Evolutionary conservation across 2,797 vertebrate species (phyloP), one percentile per base, ranked within the genome.

Genomic region (Taenioides sp.): DNA sequence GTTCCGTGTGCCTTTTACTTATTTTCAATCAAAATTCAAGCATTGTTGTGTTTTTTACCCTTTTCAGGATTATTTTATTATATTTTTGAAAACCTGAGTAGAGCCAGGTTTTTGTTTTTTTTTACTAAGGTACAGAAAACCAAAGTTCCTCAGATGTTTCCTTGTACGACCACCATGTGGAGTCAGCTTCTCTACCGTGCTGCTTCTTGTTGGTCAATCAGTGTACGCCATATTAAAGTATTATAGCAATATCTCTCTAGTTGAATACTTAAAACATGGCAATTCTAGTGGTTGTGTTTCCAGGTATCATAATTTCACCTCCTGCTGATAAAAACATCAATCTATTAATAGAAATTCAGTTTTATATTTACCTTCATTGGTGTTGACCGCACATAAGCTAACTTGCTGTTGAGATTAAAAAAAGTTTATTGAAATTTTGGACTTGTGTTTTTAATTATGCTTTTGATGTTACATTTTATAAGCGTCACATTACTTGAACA

Each of bases 211-310:
- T 85, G 86, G 88, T 93, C 87, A 80, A 90, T 91, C 90, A 86
- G 90, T 94, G 93, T 93, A 92, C 92, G 92, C 93, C 90, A 89
- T 93, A 92, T 91, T 91, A 86, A 95, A 95, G 95, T 97, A 97
- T 97, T 95, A 95, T 93, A 99, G 98, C 97, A 99, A 99, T 98
- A 99, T 94, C 95, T 94, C 92, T 93, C 88, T 93, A 93, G 92
- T 87, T 91, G 81, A 89, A 94, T 88, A 92, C 86, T 86, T 91
- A 94, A 90, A 88, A 92, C 80, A 89, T 67, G 77, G 86, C 85
- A 86, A 90, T 90, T 90, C 84, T 94, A 93, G 90, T 93, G 92
- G 94, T 91, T 83, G 89, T 94, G 85, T 90, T 91, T 87, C 89
- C 86, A 61, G 93, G 84, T 92, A 89, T 88, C 80, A 89, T 92